phyloP scores from a whole-genome alignment of 1,140 invertebrate species.

The Papilio helenus region DNA sequence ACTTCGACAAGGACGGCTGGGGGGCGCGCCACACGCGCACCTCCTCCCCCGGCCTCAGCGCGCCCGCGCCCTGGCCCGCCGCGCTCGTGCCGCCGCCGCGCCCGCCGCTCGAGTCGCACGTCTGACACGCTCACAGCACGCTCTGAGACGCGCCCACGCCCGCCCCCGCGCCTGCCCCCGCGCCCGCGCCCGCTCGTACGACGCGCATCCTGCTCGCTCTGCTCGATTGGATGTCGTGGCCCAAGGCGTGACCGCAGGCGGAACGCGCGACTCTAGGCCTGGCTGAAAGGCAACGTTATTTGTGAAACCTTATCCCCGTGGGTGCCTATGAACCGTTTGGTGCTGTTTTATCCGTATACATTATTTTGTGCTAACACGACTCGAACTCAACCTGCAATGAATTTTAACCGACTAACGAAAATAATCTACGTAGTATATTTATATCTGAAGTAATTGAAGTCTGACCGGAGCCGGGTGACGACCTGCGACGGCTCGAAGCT shows the following conservation, averaged over 20 bases:
- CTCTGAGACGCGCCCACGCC: slow-evolving; percentile 10
- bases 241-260: not conserved
- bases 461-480: slow-evolving; percentile 45
- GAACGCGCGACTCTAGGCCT: not conserved
- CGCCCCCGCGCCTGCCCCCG: not conserved
- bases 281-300: not conserved
- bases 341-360: slow-evolving; percentile 50
- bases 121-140: slow-evolving; percentile 54
- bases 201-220: not conserved
- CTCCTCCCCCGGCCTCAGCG: slow-evolving; percentile 74
- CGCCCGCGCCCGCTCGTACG: not conserved
- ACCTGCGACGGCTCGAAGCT: slow-evolving; percentile 50
- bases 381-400: slow-evolving; percentile 39
- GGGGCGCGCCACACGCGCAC: slow-evolving; percentile 78
- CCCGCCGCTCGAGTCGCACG: slow-evolving; percentile 79
- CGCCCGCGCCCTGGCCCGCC: slow-evolving; percentile 54
- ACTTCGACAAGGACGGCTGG: slow-evolving; percentile 85
- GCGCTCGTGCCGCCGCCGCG: slow-evolving; percentile 69
- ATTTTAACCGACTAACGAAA: slow-evolving; percentile 37
- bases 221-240: slow-evolving; percentile 28
- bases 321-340: slow-evolving; percentile 51
- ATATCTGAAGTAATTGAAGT: slow-evolving; percentile 48
- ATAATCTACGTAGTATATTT: slow-evolving; percentile 35
- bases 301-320: slow-evolving; percentile 35
- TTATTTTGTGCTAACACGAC: slow-evolving; percentile 49